Percentiles rank a stretch among this genome's conserved stretches.
phyloP scores from a whole-genome alignment of 2,113 vertebrate genomes.

The Entomyzon cyanotis region DNA sequence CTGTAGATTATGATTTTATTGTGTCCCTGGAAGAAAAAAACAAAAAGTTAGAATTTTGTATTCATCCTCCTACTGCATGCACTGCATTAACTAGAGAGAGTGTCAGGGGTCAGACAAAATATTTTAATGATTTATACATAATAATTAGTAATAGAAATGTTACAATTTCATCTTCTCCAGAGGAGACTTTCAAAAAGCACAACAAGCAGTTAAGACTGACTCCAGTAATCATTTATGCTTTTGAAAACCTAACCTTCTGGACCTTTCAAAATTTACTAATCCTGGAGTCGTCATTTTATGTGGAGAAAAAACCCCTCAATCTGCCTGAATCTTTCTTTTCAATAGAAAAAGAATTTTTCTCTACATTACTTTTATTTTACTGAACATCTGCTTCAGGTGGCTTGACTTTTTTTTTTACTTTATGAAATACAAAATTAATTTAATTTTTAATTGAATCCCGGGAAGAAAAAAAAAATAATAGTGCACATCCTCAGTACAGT shows the following conservation, averaged over 20 bases:
- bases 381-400: not conserved
- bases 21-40: slow-evolving; percentile 83
- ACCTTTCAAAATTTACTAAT: not conserved
- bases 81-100: not conserved
- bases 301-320: not conserved
- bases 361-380: not conserved
- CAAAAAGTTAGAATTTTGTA: not conserved
- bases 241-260: not conserved
- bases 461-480: not conserved
- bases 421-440: not conserved
- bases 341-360: not conserved
- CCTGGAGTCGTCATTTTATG: not conserved
- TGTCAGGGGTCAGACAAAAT: not conserved
- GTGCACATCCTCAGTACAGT: not conserved
- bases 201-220: not conserved
- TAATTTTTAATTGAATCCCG: not conserved
- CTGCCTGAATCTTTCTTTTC: not conserved
- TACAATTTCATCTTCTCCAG: slow-evolving; percentile 1
- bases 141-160: not conserved
- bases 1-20: slow-evolving; percentile 97
- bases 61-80: not conserved
- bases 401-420: not conserved
- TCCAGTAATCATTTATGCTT: not conserved
- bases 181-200: slow-evolving; percentile 11
- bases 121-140: slow-evolving; percentile 14